A percentile compares a stretch with the other conserved stretches of the same genome.
Evolutionary conservation across 2,888 invertebrate genomes (phyloP).

Genomic region (Oeneis ivallda): DNA sequence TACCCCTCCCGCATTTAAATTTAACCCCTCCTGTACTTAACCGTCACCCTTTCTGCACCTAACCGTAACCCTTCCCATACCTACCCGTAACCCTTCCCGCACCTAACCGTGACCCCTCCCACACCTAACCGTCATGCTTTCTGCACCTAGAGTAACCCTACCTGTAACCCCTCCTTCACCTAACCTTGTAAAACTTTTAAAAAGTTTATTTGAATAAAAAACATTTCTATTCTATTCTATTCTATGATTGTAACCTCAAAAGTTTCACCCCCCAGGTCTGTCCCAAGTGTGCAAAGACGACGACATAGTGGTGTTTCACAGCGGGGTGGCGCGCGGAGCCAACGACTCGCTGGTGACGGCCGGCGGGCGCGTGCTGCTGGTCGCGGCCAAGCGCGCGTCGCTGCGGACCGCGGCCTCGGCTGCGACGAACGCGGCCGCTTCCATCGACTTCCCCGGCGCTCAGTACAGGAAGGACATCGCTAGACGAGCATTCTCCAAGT

Average conservation of each 20-base stretch:
- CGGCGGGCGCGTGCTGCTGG: slow-evolving; percentile 93
- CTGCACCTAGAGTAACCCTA: too few relatives aligned
- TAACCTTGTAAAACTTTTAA: too few relatives aligned
- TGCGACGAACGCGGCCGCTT: slow-evolving; percentile 87
- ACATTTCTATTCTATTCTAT: too few relatives aligned
- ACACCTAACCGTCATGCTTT: too few relatives aligned
- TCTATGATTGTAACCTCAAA: neutral
- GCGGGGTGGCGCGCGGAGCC: slow-evolving; percentile 87
- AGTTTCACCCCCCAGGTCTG: slow-evolving; percentile 69
- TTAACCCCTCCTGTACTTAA: too few relatives aligned
- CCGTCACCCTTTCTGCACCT: too few relatives aligned
- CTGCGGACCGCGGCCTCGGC: slow-evolving; percentile 87
- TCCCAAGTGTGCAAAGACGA: slow-evolving; percentile 77
- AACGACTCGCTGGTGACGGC: slow-evolving; percentile 87
- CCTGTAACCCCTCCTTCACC: too few relatives aligned
- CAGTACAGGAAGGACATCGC: slow-evolving; percentile 96
- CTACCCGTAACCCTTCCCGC: too few relatives aligned
- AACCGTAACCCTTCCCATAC: too few relatives aligned
- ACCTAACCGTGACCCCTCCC: too few relatives aligned
- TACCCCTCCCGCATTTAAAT: too few relatives aligned
- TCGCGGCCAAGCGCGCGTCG: slow-evolving; percentile 86
- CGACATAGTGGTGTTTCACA: slow-evolving; percentile 88
- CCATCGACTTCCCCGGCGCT: slow-evolving; percentile 90
- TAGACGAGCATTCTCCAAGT: slow-evolving; percentile 92
- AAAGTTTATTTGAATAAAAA: too few relatives aligned